Evolutionary conservation across 1,140 invertebrate species (phyloP), one percentile per base, ranked within the genome.

Genomic region (Eriosoma lanigerum): DNA sequence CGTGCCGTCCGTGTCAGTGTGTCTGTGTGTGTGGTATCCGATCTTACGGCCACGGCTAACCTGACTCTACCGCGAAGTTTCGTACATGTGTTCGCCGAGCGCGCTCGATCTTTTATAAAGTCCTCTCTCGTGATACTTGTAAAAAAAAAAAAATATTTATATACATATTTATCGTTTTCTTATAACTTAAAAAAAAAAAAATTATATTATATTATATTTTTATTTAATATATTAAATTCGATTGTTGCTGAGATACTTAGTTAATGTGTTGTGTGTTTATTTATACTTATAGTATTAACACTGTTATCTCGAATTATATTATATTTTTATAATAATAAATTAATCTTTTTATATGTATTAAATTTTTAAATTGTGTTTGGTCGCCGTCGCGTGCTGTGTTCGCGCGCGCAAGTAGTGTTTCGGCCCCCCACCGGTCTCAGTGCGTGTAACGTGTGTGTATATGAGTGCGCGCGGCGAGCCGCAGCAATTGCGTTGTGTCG

Each of bases 1-100:
- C 44, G 60, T 70, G 80, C 76, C 60, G 72, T 62, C 75, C 81
- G 82, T 81, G 76, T 75, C 81, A 75, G 54, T 80, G 82, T 81
- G 82, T 60, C 75, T 32, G 50, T 60, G 54, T 80, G 68, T 48
- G 72, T 60, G 81, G 70, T 58, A 48, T 80, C 60, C 50, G 46
- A 38, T 64, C 50, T 54, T 24, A 52, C 48, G 56, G 46, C 73
- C 73, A 29, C 73, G 62, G 62, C 58, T 66, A 66, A 66, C 62
- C 21, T 26, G 72, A 48, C 66, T 66, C 70, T 66, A 17, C 19
- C 46, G 62, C 66, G 80, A 68, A 70, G 66, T 81, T 68, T 76
- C 70, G 66, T 70, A 62, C 56, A 58, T 81, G 62, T 44, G 80
- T 78, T 52, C 81, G 64, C 21, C 60, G 60, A 54, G 38, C 68